These are phyloP conservation scores for Megathymus violae DNA, from an alignment of 1,140 invertebrate species.

Conservation along the genomic window DNA sequence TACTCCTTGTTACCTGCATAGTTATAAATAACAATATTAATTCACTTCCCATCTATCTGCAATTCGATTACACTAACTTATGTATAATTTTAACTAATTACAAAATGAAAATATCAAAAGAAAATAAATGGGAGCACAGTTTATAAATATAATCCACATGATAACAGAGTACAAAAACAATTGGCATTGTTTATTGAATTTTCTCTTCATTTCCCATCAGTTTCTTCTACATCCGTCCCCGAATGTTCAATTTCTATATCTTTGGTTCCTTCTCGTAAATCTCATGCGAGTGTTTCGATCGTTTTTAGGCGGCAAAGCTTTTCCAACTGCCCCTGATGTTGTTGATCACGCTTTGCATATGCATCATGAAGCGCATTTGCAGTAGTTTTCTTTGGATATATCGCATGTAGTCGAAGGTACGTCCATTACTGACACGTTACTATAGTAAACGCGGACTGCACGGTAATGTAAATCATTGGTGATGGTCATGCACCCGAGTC, in stretches of 20 bases:
- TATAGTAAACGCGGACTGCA: slow-evolving; percentile 67
- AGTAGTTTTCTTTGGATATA: slow-evolving; percentile 85
- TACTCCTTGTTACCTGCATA: slow-evolving; percentile 25
- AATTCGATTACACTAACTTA: slow-evolving; percentile 59
- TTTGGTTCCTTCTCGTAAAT: slow-evolving; percentile 46
- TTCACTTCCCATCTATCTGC: slow-evolving; percentile 55
- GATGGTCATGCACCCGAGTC: slow-evolving; percentile 51
- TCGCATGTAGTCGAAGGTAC: slow-evolving; percentile 83
- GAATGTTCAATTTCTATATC: neutral
- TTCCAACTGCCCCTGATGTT: slow-evolving; percentile 84
- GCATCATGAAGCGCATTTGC: slow-evolving; percentile 85
- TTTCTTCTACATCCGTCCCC: slow-evolving; percentile 9
- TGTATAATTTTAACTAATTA: neutral
- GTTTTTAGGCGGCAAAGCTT: slow-evolving; percentile 84
- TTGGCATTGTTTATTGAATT: slow-evolving; percentile 6
- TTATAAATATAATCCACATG: slow-evolving; percentile 4
- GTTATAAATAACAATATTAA: slow-evolving; percentile 59
- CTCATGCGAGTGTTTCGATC: slow-evolving; percentile 77
- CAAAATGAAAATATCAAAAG: no score
- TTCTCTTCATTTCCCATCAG: slow-evolving; percentile 1
- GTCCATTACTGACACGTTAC: slow-evolving; percentile 79
- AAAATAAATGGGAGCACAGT: slow-evolving; percentile 5
- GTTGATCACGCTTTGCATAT: slow-evolving; percentile 85
- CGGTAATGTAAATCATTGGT: slow-evolving; percentile 64
- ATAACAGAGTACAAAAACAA: neutral